Evolutionary conservation across 2,888 invertebrate species (phyloP).

Genomic region (Andrena trimmerana): DNA sequence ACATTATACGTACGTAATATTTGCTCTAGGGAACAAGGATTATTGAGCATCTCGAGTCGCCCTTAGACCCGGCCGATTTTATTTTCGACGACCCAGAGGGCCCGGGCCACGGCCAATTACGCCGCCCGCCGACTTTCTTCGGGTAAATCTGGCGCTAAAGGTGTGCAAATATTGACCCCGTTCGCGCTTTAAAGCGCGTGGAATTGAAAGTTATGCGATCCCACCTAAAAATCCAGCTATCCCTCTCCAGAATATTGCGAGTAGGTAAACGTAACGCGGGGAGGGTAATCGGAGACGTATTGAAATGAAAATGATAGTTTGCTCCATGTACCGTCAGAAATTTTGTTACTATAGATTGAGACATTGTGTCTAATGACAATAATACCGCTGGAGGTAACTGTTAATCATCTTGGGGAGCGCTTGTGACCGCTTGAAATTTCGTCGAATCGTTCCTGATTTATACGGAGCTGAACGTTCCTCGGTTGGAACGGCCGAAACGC

Average conservation of each 20-base stretch:
- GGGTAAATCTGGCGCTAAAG: background rate
- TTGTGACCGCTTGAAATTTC: background rate
- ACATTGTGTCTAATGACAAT: too few relatives aligned
- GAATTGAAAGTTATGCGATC: background rate
- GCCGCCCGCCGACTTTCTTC: background rate
- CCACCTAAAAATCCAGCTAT: too few relatives aligned
- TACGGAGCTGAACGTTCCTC: slow-evolving; percentile 6
- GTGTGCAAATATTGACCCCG: background rate
- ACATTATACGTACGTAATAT: slow-evolving; percentile 59
- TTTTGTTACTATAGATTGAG: too few relatives aligned
- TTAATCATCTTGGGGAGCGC: too few relatives aligned
- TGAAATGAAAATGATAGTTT: too few relatives aligned
- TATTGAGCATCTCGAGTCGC: slow-evolving; percentile 41
- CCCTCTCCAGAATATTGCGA: too few relatives aligned
- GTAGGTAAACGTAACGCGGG: too few relatives aligned
- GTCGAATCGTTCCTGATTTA: background rate
- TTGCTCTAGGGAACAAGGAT: slow-evolving; percentile 58
- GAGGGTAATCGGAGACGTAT: too few relatives aligned
- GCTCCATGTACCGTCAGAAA: too few relatives aligned
- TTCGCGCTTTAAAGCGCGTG: background rate
- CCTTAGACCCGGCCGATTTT: slow-evolving; percentile 6
- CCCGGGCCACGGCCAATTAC: slow-evolving; percentile 1
- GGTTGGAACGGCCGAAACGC: background rate
- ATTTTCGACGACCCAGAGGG: background rate
- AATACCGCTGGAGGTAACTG: background rate